A percentile compares a stretch with the other conserved stretches of the same genome.
These are phyloP conservation scores for Xerus inauris DNA, from an alignment of 2,113 vertebrate genomes.

Conservation along the genomic window DNA sequence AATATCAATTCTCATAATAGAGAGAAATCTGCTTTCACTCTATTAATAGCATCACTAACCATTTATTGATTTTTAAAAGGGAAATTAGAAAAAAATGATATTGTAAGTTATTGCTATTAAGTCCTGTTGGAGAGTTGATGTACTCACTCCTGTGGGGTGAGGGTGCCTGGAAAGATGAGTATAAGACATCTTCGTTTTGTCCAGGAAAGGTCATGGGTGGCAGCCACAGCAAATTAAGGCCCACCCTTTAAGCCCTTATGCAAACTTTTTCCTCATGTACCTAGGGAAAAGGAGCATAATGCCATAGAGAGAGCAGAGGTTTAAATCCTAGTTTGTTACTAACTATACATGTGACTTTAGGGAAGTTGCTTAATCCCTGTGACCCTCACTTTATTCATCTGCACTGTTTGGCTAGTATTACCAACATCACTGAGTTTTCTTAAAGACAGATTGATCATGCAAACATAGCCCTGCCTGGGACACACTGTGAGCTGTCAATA, in stretches of 20 bases:
- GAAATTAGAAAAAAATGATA: slow-evolving; percentile 80
- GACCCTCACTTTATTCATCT: not conserved
- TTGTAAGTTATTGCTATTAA: slow-evolving; percentile 57
- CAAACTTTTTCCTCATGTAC: not conserved
- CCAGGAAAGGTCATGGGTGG: not conserved
- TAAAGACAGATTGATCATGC: not conserved
- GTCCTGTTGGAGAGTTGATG: slow-evolving; percentile 16
- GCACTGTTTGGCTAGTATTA: not conserved
- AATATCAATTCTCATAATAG: slow-evolving; percentile 65
- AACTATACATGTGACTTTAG: not conserved
- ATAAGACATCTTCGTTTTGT: not conserved
- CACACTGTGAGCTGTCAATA: not conserved
- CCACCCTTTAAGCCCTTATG: not conserved
- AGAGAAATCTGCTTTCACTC: slow-evolving; percentile 61
- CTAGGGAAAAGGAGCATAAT: not conserved
- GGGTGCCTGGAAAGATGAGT: not conserved
- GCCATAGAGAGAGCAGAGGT: not conserved
- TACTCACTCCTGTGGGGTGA: not conserved
- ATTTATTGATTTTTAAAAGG: slow-evolving; percentile 85
- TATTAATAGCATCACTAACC: slow-evolving; percentile 69
- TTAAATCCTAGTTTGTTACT: not conserved
- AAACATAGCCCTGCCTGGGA: not conserved
- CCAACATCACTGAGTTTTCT: not conserved
- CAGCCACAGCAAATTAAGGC: not conserved
- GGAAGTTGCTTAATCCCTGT: not conserved